phyloP scores from a whole-genome alignment of 2,888 invertebrate genomes.

The Dicyrtoma fusca region DNA sequence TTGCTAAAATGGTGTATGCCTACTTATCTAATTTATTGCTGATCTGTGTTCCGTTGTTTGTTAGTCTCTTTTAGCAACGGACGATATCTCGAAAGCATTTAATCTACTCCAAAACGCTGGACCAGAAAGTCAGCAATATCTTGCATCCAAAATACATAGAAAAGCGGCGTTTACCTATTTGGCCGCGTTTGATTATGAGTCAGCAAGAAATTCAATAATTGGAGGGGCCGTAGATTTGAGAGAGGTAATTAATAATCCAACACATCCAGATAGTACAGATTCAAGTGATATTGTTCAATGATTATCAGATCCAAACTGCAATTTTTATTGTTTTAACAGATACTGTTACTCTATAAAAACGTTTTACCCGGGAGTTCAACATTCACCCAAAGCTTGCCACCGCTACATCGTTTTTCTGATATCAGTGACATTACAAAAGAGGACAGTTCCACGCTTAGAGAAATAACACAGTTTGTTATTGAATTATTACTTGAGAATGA shows the following conservation, averaged over 20 bases:
- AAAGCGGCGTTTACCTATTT: constrained; percentile 63
- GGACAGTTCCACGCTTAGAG: background rate
- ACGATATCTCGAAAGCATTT: constrained; percentile 63
- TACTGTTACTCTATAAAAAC: constrained; percentile 62
- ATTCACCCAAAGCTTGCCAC: constrained; percentile 61
- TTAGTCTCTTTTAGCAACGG: constrained; percentile 53
- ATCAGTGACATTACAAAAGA: constrained; percentile 58
- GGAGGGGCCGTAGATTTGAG: constrained; percentile 61
- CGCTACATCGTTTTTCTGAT: constrained; percentile 62
- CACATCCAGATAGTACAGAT: too few relatives aligned
- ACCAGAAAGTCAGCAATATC: constrained; percentile 41
- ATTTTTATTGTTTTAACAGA: constrained; percentile 58
- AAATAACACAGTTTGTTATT: constrained; percentile 24
- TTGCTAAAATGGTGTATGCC: too few relatives aligned
- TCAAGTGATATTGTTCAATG: background rate
- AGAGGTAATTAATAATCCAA: constrained; percentile 57
- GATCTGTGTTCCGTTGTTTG: too few relatives aligned
- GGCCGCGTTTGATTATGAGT: constrained; percentile 61
- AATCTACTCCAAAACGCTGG: constrained; percentile 60
- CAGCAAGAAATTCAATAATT: constrained; percentile 61
- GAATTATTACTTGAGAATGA: constrained; percentile 21
- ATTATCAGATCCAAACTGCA: background rate
- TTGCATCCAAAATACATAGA: constrained; percentile 58
- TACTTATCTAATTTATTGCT: background rate
- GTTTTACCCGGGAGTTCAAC: constrained; percentile 60